Evolutionary conservation across 2,113 vertebrate species (phyloP).

Genomic region (Haliaeetus leucogaster): DNA sequence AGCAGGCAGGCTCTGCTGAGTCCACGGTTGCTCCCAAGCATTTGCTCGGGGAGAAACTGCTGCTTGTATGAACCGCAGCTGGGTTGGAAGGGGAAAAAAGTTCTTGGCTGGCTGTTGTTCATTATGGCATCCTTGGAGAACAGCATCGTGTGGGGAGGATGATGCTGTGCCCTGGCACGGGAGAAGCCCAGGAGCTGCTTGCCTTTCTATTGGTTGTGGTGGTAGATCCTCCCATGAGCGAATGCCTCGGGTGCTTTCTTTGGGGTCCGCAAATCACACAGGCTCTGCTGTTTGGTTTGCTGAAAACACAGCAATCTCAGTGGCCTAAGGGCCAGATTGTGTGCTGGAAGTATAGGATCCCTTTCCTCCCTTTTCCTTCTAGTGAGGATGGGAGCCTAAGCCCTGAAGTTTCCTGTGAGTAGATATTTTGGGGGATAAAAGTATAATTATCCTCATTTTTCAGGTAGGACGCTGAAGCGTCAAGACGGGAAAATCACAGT

Average conservation of each 20-base stretch:
- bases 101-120: neutral
- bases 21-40: neutral
- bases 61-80: neutral
- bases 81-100: neutral
- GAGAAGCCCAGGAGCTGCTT: neutral
- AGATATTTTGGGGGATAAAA: no score
- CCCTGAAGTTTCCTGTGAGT: neutral
- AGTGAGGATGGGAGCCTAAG: neutral
- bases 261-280: no score
- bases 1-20: neutral
- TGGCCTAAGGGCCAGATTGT: neutral
- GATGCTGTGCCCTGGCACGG: rapidly evolving
- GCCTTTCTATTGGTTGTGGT: no score
- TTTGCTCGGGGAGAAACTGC: neutral
- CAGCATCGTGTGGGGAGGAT: neutral
- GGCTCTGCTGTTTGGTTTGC: neutral
- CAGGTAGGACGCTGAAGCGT: neutral
- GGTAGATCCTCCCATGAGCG: rapidly evolving
- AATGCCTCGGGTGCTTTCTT: neutral
- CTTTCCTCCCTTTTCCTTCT: neutral
- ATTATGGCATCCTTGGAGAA: rapidly evolving
- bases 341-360: neutral
- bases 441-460: neutral
- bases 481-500: neutral
- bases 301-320: rapidly evolving